Base-by-base conservation (phyloP, 2,113 vertebrate genomes). In the Bos indicus region DNA sequence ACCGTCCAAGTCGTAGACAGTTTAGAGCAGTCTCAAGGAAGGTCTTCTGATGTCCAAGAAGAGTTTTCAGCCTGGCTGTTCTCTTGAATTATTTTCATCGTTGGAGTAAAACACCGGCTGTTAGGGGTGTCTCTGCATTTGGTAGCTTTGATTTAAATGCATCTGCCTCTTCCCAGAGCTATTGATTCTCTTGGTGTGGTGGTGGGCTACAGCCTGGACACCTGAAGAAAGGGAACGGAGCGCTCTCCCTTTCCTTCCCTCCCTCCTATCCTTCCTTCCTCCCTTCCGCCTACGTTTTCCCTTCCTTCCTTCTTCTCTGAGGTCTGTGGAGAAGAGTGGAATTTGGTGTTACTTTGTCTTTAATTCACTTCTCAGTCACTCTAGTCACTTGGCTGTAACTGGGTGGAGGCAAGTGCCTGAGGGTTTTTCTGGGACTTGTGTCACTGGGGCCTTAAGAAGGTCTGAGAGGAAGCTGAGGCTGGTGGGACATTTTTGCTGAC, bases 381-480 rank as follows among this genome's bases (percentile, higher is more conserved):
- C 17, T 60, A 4, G 64, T 62, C 60, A 21, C 43, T 67, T 54
- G 67, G 28, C 64, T 92, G 28, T 36, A 56, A 81, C 10, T 12
- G 10, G 48, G 46, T 40, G 33, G 88, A 89, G 26, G 2, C 71
- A 59, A 48, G 62, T 23, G 16, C 36, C 85, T 16, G 3, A 28
- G 67, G 59, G 30, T 64, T 94, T 96, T 57, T 96, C 51, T 57
- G 48, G 57, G 59, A 90, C 25, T 17, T 6, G 2, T 0, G 86
- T 25, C 77, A 0, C 28, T 51, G 36, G 54, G 43, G 74, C 56
- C 78, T 95, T 93, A 30, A 60, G 71, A 59, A 67, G 28, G 28
- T 92, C 43, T 1, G 10, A 52, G 26, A 93, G 94, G 92, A 93
- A 78, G n/a, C 51, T 46, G 51, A 87, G 62, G 94, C 62, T 21